Base-by-base conservation (phyloP, 1,140 invertebrate genomes). In the Parapsyche elsis region DNA sequence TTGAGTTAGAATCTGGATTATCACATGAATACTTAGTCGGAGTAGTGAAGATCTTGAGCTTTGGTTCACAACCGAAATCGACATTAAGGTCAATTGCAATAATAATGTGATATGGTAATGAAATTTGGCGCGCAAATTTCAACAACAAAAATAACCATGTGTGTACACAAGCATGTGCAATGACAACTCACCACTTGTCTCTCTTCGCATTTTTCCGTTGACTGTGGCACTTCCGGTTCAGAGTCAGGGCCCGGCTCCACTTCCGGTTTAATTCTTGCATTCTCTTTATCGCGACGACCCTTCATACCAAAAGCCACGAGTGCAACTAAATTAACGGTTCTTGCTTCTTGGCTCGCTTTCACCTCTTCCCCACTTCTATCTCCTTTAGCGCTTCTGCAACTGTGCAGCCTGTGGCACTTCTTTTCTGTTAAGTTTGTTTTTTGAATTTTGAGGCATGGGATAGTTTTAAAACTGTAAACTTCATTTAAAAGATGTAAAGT, bases 301-400 rank as follows among this genome's bases (percentile, higher is more conserved):
- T 53, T 14, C 49, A 53, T 16, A 16, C 2, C 49, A 12, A 12
- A 16, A 2, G 49, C 49, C 49, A 53, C 49, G 49, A 53, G 16
- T 53, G 49, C 49, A 53, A 53, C 49, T 14, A 12, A 53, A 26
- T 12, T 23, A 67, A 67, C 64, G 64, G 64, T 19, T 26, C 64
- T 67, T 67, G 64, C 23, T 19, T 26, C 64, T 67, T 67, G 1
- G 24, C 64, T 21, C 64, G 64, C 64, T 67, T 67, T 67, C 64
- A 24, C 64, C 10, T 21, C 57, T 38, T 21, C 57, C 9, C 57
- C 57, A 61, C 9, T 19, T 53, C 49, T 19, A 2, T 10, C 1
- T 53, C 12, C 16, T 10, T 53, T 12, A 53, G 5, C 21, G 4
- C 14, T 67, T 67, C 21, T 12, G 21, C 30, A 38, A 38, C 30